Base-by-base conservation (phyloP, 2,113 vertebrate species). In the Sapajus apella region DNA sequence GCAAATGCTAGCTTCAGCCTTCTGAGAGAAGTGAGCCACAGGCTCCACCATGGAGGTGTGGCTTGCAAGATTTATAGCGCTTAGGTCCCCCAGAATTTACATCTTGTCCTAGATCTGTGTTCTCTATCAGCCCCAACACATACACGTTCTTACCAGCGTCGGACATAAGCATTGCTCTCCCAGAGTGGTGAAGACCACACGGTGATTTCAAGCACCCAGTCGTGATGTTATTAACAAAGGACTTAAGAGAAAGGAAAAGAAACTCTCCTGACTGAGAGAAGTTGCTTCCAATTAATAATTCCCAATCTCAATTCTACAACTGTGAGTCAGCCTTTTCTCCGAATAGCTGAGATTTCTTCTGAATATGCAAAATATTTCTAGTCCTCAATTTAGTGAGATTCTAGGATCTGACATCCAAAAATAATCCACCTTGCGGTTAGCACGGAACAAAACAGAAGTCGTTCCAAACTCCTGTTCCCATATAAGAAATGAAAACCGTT, bases 111-210 rank as follows among this genome's bases (percentile, higher is more conserved):
- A 10, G 58, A 76, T 32, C 61, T 64, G 27, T 64, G 61, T 64
- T 64, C 47, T 16, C 55, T 47, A 23, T 92, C 27, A 76, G 77
- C 81, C n/a, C 73, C 32, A 43, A 56, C 0, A 10, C 21, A 43
- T 18, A 40, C 27, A 16, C 7, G 7, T 35, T 55, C 72, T 30
- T 9, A 0, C 37, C 12, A 7, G 43, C 70, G n/a, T 61, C 55
- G 1, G 2, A 58, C 2, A 18, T 0, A 23, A 73, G 32, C 1
- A 1, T 8, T 0, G 6, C 43, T 40, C 16, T 70, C 81, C 81
- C 43, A 11, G 66, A 16, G 13, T 47, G 25, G 13, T 20, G 58
- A 35, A 37, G 52, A 68, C 18, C 5, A 37, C 0, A 13, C 1
- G 0, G n/a, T 37, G 55, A 73, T 21, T 27, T 40, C 17, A 13